These are phyloP conservation scores for Chaetorhynchus papuensis DNA, from an alignment of 2,113 vertebrate genomes.

Conservation along the genomic window DNA sequence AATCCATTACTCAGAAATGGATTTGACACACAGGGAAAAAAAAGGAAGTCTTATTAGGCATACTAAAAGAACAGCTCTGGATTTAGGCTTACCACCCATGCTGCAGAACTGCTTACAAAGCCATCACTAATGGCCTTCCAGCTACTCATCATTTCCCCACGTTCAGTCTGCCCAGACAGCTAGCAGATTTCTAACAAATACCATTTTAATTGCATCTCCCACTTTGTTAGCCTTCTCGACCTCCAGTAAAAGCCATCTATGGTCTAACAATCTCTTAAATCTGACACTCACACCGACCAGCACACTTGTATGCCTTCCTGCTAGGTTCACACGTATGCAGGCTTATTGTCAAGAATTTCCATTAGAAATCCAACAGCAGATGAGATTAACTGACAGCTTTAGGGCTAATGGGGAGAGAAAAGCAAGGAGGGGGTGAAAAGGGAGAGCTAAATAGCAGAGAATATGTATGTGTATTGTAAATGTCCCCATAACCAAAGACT, in stretches of 20 bases:
- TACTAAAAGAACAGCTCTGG: constrained; percentile 31
- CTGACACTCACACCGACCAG: constrained; percentile 35
- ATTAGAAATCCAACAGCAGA: background rate
- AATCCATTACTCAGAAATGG: background rate
- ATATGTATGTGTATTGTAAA: background rate
- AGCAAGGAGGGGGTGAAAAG: background rate
- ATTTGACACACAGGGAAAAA: background rate
- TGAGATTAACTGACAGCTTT: constrained; percentile 18
- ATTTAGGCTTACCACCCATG: constrained; percentile 26
- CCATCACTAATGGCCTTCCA: constrained; percentile 39
- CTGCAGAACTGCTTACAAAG: constrained; percentile 62
- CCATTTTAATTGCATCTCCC: constrained; percentile 64
- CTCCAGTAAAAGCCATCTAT: constrained; percentile 65
- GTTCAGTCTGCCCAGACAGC: constrained; percentile 35
- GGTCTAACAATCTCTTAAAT: constrained; percentile 63
- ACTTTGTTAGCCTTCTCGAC: constrained; percentile 71
- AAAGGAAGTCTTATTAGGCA: background rate
- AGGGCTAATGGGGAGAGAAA: background rate
- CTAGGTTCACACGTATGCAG: background rate
- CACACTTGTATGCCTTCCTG: background rate
- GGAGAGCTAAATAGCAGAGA: background rate
- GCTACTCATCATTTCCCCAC: constrained; percentile 48
- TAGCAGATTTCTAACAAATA: constrained; percentile 60
- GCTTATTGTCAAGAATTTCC: background rate
- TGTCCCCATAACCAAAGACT: background rate